Evolutionary conservation across 35 echinoderm and acorn worm genomes (phyloP).

Genomic region (Patiria miniata): DNA sequence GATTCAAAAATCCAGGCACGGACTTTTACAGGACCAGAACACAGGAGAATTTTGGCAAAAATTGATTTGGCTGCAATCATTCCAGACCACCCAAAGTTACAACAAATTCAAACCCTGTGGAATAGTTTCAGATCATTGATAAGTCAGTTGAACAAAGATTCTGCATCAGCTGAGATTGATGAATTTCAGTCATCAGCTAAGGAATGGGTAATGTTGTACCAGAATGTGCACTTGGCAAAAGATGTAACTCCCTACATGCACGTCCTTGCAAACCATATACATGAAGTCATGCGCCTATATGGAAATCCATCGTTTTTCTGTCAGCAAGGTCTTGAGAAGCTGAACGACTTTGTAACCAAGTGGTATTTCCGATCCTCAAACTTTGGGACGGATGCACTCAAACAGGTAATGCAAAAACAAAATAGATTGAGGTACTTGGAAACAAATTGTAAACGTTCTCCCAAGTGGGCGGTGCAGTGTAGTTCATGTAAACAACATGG

Average conservation of each 20-base stretch:
- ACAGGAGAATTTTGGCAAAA: conserved; percentile 24
- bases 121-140: conserved; percentile 25
- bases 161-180: neutral
- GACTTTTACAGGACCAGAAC: conserved; percentile 65
- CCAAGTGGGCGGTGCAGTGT: neutral
- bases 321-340: conserved; percentile 74
- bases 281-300: conserved; percentile 55
- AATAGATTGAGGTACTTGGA: conserved; percentile 18
- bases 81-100: conserved; percentile 37
- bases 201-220: conserved; percentile 54
- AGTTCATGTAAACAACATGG: conserved; percentile 11
- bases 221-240: conserved; percentile 62
- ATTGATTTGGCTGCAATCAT: conserved; percentile 49
- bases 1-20: conserved; percentile 57
- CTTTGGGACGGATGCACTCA: conserved; percentile 5
- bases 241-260: conserved; percentile 82
- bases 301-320: conserved; percentile 56
- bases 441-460: conserved; percentile 14
- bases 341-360: conserved; percentile 55
- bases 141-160: conserved; percentile 21
- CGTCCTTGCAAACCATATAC: conserved; percentile 68
- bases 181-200: conserved; percentile 41
- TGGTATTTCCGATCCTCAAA: conserved; percentile 51
- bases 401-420: conserved; percentile 59
- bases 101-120: conserved; percentile 43